A percentile compares a stretch with the other conserved stretches of the same genome.
phyloP scores from a whole-genome alignment of 2,113 vertebrate species.

The Meleagris gallopavo region DNA sequence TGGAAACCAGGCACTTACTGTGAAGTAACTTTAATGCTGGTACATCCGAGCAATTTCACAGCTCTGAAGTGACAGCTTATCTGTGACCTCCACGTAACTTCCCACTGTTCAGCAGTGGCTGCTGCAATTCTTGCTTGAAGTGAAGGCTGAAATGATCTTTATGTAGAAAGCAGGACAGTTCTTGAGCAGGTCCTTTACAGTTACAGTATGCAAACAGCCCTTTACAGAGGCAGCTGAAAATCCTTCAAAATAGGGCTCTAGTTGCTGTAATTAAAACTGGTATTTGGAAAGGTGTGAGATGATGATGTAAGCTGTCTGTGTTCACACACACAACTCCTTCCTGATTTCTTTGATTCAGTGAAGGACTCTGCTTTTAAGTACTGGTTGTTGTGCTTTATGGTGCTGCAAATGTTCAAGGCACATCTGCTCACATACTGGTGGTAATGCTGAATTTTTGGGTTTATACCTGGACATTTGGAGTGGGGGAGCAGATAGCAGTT shows the following conservation, averaged over 20 bases:
- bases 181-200: background rate
- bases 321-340: background rate
- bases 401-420: rapidly evolving
- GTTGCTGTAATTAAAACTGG: rapidly evolving
- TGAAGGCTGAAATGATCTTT: rapidly evolving
- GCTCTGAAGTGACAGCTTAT: rapidly evolving
- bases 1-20: background rate
- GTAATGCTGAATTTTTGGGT: rapidly evolving
- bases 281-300: background rate
- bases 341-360: rapidly evolving
- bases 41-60: background rate
- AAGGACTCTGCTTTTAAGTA: rapidly evolving
- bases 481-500: rapidly evolving
- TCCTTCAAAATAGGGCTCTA: background rate
- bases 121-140: rapidly evolving
- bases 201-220: rapidly evolving
- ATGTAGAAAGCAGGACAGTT: background rate
- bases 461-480: rapidly evolving
- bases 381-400: rapidly evolving
- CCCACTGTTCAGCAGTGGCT: rapidly evolving
- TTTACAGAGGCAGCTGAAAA: background rate
- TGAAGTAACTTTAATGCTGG: rapidly evolving
- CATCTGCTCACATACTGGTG: background rate
- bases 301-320: rapidly evolving
- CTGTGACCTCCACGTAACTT: background rate